Evolutionary conservation across 2,888 invertebrate species (phyloP).

Genomic region (Syrphus vitripennis): DNA sequence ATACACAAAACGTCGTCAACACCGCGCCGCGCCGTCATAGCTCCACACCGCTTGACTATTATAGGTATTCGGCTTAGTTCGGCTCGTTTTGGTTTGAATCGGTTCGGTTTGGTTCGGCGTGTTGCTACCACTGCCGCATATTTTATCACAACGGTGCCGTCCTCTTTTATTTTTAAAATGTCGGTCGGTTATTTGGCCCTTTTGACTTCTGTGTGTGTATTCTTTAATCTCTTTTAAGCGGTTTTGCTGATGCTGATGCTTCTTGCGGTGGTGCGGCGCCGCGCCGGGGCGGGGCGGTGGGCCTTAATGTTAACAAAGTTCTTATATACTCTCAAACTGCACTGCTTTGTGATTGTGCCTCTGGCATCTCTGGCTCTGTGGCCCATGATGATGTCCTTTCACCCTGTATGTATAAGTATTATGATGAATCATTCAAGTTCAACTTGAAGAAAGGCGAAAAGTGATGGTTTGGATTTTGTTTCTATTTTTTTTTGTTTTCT

Average conservation of each 20-base stretch:
- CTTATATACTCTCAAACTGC: conserved; percentile 10
- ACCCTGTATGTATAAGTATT: background rate
- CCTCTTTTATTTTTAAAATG: conserved; percentile 68
- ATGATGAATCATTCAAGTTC: conserved; percentile 40
- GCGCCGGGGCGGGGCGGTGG: too few relatives aligned
- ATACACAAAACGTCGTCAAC: conserved; percentile 54
- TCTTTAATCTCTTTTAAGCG: conserved; percentile 57
- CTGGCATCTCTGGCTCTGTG: background rate
- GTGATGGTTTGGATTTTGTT: conserved; percentile 21
- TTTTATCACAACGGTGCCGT: conserved; percentile 67
- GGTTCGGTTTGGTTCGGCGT: conserved; percentile 35
- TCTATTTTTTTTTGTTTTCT: background rate
- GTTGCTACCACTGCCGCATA: conserved; percentile 71
- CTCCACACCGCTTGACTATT: background rate
- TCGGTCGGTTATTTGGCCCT: conserved; percentile 71
- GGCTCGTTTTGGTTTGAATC: background rate
- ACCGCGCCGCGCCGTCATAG: background rate
- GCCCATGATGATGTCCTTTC: background rate
- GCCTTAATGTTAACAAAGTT: conserved; percentile 42
- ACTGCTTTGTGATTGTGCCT: background rate
- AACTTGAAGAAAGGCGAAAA: conserved; percentile 40
- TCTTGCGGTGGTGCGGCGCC: too few relatives aligned
- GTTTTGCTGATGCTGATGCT: conserved; percentile 21
- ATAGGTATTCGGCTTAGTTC: background rate
- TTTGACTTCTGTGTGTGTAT: conserved; percentile 59